phyloP scores from a whole-genome alignment of 2,797 vertebrate species.

The Borostomias antarcticus region DNA sequence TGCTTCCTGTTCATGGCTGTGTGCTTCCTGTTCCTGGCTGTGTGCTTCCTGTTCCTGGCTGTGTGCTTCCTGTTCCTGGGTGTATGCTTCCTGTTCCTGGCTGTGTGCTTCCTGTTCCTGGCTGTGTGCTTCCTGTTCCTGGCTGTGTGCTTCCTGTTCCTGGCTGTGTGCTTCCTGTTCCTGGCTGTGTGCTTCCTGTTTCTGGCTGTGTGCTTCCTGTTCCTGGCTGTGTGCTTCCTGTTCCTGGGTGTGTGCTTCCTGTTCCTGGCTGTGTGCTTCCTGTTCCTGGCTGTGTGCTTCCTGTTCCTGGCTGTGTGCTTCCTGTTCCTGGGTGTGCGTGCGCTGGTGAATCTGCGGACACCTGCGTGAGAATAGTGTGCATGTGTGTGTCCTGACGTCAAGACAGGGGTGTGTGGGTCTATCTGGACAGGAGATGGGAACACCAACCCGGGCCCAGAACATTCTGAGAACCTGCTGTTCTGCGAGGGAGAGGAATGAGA shows the following conservation, averaged over 20 bases:
- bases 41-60: too few species aligned
- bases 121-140: too few species aligned
- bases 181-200: constrained; percentile 2
- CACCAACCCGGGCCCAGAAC: constrained; percentile 33
- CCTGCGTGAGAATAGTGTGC: too few species aligned
- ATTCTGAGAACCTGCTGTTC: constrained; percentile 31
- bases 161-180: too few species aligned
- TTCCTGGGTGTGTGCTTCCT: not conserved
- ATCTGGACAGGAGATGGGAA: constrained; percentile 26
- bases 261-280: not conserved
- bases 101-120: too few species aligned
- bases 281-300: not conserved
- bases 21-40: too few species aligned
- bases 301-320: not conserved
- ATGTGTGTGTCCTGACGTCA: not conserved
- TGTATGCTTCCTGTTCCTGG: too few species aligned
- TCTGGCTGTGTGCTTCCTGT: constrained; percentile 21
- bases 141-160: too few species aligned
- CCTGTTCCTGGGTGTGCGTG: not conserved
- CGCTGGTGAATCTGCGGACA: too few species aligned
- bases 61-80: too few species aligned
- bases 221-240: too few species aligned
- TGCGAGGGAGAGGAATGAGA: constrained; percentile 43
- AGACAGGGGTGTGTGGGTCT: not conserved
- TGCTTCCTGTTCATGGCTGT: too few species aligned